Evolutionary conservation across 2,888 invertebrate species (phyloP), one percentile per base, ranked within the genome.

Genomic region (Agriopis leucophaearia): DNA sequence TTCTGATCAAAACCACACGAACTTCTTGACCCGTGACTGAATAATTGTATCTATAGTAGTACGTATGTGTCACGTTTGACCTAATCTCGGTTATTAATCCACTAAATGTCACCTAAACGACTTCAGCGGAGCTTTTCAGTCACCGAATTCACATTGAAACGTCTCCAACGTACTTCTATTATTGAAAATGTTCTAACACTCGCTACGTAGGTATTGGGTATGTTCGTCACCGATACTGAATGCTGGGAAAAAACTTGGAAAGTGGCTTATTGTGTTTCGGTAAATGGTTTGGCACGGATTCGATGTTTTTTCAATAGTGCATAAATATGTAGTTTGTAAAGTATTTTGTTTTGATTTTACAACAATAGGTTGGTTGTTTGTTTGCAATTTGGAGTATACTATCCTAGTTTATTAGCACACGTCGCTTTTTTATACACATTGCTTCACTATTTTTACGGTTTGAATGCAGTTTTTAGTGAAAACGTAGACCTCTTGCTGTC

Each of bases 91-190:
- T 51, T 18, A 58, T 52, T 45, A 57, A 57, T 47, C 18, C 42
- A 47, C 18, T 38, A 52, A 47, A 40, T 65, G 64, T 65, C 64
- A 65, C 54, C 58, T 9, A 57, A 62, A 69, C 16, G 48, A 48
- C 58, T 52, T 44, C 40, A 27, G 15, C 27, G 4, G 27, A 42
- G 50, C 55, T 50, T 50, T 59, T 40, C 18, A 55, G 65, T 65
- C 52, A 54, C 50, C 52, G 10, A 50, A 55, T 59, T 73, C 73
- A 71, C 73, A 73, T 71, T 71, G 58, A 65, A 56, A 59, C 40
- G 70, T 68, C 73, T 66, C 64, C 13, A 36, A 61, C 36, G 66
- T 45, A 48, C 63, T 57, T 52, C 55, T 68, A 36, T 55, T 47
- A 64, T 55, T 59, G 45, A 55, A 64, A 51, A n/a, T 38, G 13